A percentile compares a stretch with the other conserved stretches of the same genome.
Conservation (phyloP, 2,113 vertebrate genomes). For the Myodes glareolus region DNA sequence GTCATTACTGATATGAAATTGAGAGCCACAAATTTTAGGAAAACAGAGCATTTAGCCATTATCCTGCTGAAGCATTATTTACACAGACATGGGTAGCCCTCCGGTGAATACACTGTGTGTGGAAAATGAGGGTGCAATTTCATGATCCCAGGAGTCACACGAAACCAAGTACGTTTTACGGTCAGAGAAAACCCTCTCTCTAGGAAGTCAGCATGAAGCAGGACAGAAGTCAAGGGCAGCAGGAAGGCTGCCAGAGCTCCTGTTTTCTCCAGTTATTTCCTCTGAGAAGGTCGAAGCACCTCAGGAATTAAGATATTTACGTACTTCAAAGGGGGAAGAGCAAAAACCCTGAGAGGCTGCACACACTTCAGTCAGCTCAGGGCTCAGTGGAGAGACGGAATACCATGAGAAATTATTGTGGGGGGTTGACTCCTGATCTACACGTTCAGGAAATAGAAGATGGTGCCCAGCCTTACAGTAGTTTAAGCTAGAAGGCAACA, state of each 20-base stretch:
- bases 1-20: background rate
- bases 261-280: background rate
- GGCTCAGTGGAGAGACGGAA: background rate
- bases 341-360: background rate
- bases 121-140: background rate
- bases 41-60: background rate
- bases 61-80: background rate
- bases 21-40: constrained; percentile 35
- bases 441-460: background rate
- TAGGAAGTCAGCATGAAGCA: constrained; percentile 47
- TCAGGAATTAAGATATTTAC: constrained; percentile 24
- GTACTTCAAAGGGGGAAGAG: background rate
- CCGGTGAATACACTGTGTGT: background rate
- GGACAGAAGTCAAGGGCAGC: background rate
- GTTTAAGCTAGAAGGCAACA: background rate
- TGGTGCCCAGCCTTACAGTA: background rate
- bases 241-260: background rate
- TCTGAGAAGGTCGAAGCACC: constrained; percentile 12
- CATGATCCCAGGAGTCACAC: background rate
- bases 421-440: background rate
- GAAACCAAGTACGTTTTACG: constrained; percentile 37
- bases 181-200: background rate
- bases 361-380: background rate
- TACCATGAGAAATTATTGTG: background rate
- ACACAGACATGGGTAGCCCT: background rate